Conservation (phyloP, 2,113 vertebrate genomes). For the Rhea pennata region DNA sequence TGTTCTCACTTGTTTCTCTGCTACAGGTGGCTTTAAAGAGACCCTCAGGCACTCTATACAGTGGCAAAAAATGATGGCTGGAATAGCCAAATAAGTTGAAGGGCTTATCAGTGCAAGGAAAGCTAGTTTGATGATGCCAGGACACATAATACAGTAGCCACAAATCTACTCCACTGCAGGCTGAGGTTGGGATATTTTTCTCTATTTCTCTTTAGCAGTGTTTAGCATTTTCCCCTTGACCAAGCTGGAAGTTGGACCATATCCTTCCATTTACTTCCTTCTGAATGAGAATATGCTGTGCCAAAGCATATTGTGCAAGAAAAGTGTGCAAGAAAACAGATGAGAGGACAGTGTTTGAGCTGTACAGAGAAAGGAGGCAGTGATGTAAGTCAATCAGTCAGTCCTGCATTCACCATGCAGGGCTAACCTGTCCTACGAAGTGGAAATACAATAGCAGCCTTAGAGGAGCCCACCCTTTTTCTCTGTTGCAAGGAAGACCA, state of each 20-base stretch:
- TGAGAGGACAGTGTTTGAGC: not conserved
- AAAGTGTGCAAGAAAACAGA: not conserved
- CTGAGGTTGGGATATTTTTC: not conserved
- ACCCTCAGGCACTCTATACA: accelerated
- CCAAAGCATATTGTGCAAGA: not conserved
- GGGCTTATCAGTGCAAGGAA: not conserved
- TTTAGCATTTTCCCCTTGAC: not conserved
- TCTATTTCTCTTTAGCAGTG: not conserved
- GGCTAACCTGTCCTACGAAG: not conserved
- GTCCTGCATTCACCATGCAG: not conserved
- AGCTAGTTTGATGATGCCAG: not conserved
- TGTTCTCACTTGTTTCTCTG: not conserved
- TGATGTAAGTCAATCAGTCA: no score
- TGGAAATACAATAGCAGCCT: no score
- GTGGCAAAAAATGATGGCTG: not conserved
- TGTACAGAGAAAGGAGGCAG: accelerated
- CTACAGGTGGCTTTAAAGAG: not conserved
- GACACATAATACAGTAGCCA: not conserved
- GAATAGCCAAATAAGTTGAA: not conserved
- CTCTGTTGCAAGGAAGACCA: no score
- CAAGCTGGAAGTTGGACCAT: not conserved
- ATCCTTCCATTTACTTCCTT: not conserved
- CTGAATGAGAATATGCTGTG: not conserved
- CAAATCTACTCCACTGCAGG: not conserved
- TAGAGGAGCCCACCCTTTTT: no score